Conservation (phyloP, 2,888 invertebrate species). For the Apodemia hepburni region DNA sequence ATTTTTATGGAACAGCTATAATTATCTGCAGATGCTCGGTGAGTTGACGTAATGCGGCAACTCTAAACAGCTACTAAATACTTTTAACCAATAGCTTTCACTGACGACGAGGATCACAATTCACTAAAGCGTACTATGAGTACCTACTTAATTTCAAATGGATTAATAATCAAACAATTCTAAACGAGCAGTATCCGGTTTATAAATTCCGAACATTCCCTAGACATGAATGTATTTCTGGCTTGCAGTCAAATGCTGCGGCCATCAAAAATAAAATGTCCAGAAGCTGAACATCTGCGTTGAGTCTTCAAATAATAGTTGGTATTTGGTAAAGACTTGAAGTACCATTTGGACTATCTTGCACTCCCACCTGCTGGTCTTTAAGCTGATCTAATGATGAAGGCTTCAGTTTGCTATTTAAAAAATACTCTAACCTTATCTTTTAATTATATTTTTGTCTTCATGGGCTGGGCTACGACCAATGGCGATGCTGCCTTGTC, state of each 20-base stretch:
- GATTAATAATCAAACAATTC: neutral
- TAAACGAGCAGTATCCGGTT: constrained; percentile 1
- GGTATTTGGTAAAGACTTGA: no score
- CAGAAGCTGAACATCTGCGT: constrained; percentile 4
- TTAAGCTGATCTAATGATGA: no score
- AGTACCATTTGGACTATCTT: no score
- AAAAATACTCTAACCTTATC: neutral
- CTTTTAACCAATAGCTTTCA: neutral
- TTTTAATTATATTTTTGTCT: neutral
- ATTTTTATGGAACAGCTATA: neutral
- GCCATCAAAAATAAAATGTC: constrained; percentile 52
- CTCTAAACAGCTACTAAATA: neutral
- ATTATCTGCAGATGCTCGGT: neutral
- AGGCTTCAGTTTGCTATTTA: no score
- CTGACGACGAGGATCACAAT: neutral
- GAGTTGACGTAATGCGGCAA: neutral
- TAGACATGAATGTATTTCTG: constrained; percentile 44
- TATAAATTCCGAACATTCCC: neutral
- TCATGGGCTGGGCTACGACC: neutral
- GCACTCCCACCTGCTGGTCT: no score
- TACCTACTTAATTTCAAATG: neutral
- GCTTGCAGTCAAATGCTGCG: constrained; percentile 55
- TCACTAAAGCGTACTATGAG: neutral
- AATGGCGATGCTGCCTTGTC: no score
- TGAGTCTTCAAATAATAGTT: neutral